A percentile compares a stretch with the other conserved stretches of the same genome.
Conservation (phyloP, 2,113 vertebrate genomes). For the Nerophis lumbriciformis region DNA sequence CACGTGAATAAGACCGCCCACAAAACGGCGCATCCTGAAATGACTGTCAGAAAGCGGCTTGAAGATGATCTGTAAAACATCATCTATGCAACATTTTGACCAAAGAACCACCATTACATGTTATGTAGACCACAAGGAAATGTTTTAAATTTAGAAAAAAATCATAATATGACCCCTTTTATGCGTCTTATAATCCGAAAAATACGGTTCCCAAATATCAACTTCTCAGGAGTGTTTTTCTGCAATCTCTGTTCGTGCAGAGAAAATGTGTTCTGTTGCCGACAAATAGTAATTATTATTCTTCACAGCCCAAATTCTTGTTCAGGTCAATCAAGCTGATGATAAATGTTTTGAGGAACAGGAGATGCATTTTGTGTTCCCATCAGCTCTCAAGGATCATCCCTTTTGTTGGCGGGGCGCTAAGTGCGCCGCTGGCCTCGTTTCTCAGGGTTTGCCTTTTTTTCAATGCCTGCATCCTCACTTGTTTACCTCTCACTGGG, state of each 20-base stretch:
- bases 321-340: constrained; percentile 33
- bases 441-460: constrained; percentile 24
- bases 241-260: constrained; percentile 33
- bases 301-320: neutral
- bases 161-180: too few relatives aligned
- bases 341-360: constrained; percentile 24
- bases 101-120: too few relatives aligned
- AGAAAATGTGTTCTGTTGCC: constrained; percentile 12
- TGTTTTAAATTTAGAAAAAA: too few relatives aligned
- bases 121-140: too few relatives aligned
- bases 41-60: too few relatives aligned
- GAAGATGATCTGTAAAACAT: too few relatives aligned
- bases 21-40: too few relatives aligned
- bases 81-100: too few relatives aligned
- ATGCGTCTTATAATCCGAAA: too few relatives aligned
- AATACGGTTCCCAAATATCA: neutral
- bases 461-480: constrained; percentile 34
- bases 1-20: too few relatives aligned
- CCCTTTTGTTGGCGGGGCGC: constrained; percentile 37
- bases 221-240: constrained; percentile 13
- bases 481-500: constrained; percentile 19
- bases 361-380: constrained; percentile 25
- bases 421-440: constrained; percentile 34
- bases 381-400: constrained; percentile 34
- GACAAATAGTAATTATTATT: constrained; percentile 19